phyloP scores from a whole-genome alignment of 2,888 invertebrate species.

The Drosophila koepferae region DNA sequence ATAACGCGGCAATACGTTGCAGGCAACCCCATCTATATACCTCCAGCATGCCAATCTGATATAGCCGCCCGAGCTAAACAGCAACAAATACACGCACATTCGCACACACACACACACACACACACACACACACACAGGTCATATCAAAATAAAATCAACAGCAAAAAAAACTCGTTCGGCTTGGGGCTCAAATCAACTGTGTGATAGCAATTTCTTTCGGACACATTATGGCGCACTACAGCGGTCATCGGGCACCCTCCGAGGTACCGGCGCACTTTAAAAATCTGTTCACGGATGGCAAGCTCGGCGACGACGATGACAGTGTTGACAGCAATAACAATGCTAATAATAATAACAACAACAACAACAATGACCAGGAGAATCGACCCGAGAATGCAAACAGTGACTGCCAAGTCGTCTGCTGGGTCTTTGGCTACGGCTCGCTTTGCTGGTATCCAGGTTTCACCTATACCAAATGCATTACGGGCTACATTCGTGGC shows the following conservation, averaged over 20 bases:
- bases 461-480: constrained; percentile 92
- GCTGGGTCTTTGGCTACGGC: constrained; percentile 98
- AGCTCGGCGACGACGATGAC: constrained; percentile 62
- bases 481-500: constrained; percentile 91
- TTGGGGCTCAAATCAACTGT: constrained; percentile 35
- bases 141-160: constrained; percentile 10
- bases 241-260: constrained; percentile 56
- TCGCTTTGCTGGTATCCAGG: constrained; percentile 98
- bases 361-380: constrained; percentile 52
- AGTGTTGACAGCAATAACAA: constrained; percentile 23
- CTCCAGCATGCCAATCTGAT: constrained; percentile 57
- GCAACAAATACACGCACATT: not conserved
- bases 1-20: constrained; percentile 35
- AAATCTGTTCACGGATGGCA: constrained; percentile 78
- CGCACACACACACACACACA: not conserved
- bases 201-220: constrained; percentile 11
- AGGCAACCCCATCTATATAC: constrained; percentile 25
- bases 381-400: constrained; percentile 50
- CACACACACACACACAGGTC: not conserved
- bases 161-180: constrained; percentile 27
- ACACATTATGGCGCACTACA: constrained; percentile 65
- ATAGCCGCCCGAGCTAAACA: constrained; percentile 19
- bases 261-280: constrained; percentile 78
- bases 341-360: constrained; percentile 12
- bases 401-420: constrained; percentile 59